Conservation (phyloP, 2,113 vertebrate genomes). For the Lethenteron reissneri region DNA sequence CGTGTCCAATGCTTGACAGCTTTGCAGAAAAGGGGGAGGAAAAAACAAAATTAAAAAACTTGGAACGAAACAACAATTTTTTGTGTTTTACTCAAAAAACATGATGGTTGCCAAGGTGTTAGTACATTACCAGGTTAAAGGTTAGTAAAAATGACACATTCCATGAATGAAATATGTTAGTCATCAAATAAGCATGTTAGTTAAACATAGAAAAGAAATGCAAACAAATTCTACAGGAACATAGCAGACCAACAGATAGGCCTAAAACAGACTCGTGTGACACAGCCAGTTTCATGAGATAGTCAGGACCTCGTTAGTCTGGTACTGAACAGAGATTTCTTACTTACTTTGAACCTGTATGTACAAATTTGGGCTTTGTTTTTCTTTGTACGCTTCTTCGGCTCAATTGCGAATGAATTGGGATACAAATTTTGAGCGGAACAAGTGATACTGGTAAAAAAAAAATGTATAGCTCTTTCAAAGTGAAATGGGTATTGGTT, state of each 20-base stretch:
- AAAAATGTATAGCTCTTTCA: too few species aligned
- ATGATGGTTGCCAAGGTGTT: conserved; percentile 48
- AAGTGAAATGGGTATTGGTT: too few species aligned
- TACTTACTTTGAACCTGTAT: conserved; percentile 6
- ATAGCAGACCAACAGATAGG: conserved; percentile 17
- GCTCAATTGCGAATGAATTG: too few species aligned
- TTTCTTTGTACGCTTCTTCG: too few species aligned
- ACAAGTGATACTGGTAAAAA: too few species aligned
- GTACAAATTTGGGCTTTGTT: too few species aligned
- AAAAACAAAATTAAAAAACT: conserved; percentile 99
- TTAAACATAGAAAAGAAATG: conserved; percentile 12
- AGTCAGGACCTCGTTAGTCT: too few species aligned
- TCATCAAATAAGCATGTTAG: conserved; percentile 37
- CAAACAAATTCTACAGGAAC: conserved; percentile 13
- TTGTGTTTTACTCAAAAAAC: conserved; percentile 67
- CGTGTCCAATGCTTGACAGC: conserved; percentile 99
- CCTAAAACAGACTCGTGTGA: conserved; percentile 17
- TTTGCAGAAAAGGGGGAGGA: conserved; percentile 89
- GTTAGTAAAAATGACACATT: conserved; percentile 86
- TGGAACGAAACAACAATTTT: conserved; percentile 84
- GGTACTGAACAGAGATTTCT: neutral
- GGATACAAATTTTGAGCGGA: too few species aligned
- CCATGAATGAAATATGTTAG: conserved; percentile 85
- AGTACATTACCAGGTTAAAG: conserved; percentile 59
- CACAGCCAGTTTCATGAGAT: conserved; percentile 8